Evolutionary conservation across 2,797 vertebrate species (phyloP).

Genomic region (Malurus leucopterus): DNA sequence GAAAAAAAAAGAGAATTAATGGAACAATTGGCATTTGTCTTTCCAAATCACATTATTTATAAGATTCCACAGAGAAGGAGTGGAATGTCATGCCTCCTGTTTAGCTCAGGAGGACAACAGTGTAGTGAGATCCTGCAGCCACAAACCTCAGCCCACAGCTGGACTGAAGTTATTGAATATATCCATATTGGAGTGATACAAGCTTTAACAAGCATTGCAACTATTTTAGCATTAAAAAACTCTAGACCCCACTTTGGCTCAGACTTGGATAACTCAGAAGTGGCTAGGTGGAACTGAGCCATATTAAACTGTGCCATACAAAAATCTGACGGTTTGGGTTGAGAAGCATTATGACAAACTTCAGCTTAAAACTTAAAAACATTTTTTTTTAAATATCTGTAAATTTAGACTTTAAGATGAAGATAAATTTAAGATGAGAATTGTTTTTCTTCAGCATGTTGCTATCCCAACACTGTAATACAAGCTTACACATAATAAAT

Average conservation of each 20-base stretch:
- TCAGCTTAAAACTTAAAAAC: conserved; percentile 8
- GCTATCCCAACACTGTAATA: conserved; percentile 28
- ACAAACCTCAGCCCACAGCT: not conserved
- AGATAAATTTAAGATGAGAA: not conserved
- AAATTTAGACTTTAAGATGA: too few relatives aligned
- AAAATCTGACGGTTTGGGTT: not conserved
- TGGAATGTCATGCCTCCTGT: not conserved
- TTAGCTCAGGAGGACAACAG: not conserved
- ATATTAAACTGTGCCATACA: not conserved
- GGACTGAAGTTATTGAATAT: not conserved
- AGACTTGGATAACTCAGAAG: not conserved
- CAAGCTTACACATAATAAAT: not conserved
- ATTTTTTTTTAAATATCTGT: not conserved
- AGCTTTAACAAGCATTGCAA: not conserved
- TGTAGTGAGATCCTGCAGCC: not conserved
- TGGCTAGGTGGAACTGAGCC: not conserved
- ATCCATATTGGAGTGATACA: not conserved
- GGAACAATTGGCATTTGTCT: not conserved
- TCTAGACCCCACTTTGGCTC: not conserved
- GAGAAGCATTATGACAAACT: conserved; percentile 6
- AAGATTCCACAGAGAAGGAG: not conserved
- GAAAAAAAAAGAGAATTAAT: not conserved
- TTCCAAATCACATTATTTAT: not conserved
- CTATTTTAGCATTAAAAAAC: not conserved
- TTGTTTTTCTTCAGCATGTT: conserved; percentile 8